These are phyloP conservation scores for Cnemophilus loriae DNA, from an alignment of 2,113 vertebrate species.

Conservation along the genomic window DNA sequence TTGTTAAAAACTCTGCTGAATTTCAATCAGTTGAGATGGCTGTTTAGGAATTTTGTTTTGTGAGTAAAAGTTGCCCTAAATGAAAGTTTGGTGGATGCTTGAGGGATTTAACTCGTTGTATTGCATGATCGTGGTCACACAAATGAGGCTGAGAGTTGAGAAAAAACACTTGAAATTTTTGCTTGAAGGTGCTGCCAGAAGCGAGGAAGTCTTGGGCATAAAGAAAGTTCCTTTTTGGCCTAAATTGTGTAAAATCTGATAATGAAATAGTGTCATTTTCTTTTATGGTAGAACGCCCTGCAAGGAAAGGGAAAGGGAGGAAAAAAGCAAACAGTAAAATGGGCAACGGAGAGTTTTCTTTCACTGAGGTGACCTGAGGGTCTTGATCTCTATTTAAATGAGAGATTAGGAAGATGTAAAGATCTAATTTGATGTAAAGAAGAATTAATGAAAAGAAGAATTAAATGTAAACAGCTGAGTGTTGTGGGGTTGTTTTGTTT, in stretches of 20 bases:
- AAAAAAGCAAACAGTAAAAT: not conserved
- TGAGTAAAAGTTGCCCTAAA: not conserved
- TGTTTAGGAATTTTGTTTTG: not conserved
- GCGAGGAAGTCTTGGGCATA: rapidly evolving
- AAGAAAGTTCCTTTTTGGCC: not conserved
- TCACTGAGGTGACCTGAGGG: not conserved
- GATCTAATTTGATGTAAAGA: not conserved
- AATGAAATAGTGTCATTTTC: not conserved
- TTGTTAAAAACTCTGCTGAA: conserved; percentile 62
- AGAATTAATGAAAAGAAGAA: not conserved
- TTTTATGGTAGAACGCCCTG: not conserved
- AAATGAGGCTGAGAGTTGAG: not conserved
- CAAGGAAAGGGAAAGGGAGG: not conserved
- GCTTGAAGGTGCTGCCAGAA: not conserved
- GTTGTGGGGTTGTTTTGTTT: not conserved
- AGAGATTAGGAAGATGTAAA: not conserved
- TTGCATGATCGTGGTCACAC: not conserved
- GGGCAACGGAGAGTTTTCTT: not conserved
- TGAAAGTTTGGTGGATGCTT: not conserved
- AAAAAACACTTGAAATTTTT: not conserved
- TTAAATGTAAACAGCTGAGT: not conserved
- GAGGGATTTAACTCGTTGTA: not conserved
- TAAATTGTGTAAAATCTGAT: not conserved
- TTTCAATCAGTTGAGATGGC: conserved; percentile 52
- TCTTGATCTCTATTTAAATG: not conserved